Conservation (phyloP, 2,113 vertebrate genomes). For the Symphodus melops region DNA sequence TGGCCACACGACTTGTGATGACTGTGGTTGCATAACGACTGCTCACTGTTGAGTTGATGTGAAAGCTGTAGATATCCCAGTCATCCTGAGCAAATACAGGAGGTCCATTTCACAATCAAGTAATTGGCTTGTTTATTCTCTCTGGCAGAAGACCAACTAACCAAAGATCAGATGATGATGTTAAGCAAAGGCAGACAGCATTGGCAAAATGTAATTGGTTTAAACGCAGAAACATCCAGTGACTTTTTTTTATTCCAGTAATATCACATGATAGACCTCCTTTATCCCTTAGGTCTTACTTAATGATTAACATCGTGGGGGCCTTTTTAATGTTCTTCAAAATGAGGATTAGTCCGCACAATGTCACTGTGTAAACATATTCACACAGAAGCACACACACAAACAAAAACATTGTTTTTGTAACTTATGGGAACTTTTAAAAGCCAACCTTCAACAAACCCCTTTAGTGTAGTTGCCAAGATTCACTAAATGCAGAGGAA, state of each 20-base stretch:
- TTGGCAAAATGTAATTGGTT: conserved; percentile 28
- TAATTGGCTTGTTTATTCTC: not conserved
- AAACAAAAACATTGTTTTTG: too few relatives aligned
- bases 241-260: not conserved
- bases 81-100: conserved; percentile 64
- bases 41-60: conserved; percentile 90
- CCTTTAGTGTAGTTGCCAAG: not conserved
- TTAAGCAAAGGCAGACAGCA: conserved; percentile 7
- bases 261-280: not conserved
- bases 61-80: conserved; percentile 89
- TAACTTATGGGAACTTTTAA: not conserved
- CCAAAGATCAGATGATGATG: conserved; percentile 39
- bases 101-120: conserved; percentile 28
- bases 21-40: conserved; percentile 91
- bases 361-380: not conserved
- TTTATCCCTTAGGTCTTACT: not conserved
- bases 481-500: too few relatives aligned
- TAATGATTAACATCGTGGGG: not conserved
- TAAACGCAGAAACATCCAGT: conserved; percentile 26
- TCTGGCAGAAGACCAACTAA: conserved; percentile 13
- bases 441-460: not conserved
- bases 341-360: not conserved
- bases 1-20: conserved; percentile 91
- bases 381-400: not conserved
- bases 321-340: not conserved